Conservation (phyloP, 2,113 vertebrate species). For the Asarcornis scutulata region DNA sequence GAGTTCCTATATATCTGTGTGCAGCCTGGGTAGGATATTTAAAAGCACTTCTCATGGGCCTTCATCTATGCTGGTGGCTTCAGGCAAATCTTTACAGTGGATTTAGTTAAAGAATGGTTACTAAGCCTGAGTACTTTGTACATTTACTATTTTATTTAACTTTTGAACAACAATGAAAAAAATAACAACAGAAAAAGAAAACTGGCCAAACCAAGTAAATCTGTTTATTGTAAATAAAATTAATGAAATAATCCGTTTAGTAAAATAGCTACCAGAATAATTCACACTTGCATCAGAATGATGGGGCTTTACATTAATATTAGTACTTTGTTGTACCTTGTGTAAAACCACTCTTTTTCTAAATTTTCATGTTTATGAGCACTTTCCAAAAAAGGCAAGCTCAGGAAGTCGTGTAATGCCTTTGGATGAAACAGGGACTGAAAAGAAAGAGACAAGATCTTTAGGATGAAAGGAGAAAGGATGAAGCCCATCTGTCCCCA, state of each 20-base stretch:
- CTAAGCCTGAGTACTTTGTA: neutral
- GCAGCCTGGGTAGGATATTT: neutral
- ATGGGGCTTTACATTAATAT: neutral
- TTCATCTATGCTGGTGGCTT: neutral
- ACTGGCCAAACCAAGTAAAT: neutral
- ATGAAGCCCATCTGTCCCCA: neutral
- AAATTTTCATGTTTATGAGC: neutral
- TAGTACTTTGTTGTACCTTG: neutral
- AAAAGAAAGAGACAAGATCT: neutral
- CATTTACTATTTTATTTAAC: neutral
- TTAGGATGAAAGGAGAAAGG: neutral
- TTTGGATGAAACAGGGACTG: neutral
- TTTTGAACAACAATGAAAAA: neutral
- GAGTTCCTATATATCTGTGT: neutral
- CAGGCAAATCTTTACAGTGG: neutral
- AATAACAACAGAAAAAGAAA: neutral
- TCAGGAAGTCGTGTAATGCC: neutral
- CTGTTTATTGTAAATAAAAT: neutral
- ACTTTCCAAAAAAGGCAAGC: neutral
- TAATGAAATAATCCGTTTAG: neutral
- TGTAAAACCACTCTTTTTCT: neutral
- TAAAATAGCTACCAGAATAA: neutral
- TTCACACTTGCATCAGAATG: neutral
- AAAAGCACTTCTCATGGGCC: neutral
- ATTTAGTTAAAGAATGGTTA: neutral